These are phyloP conservation scores for Drosophila anomalata DNA, from an alignment of 2,888 invertebrate genomes.

Conservation along the genomic window DNA sequence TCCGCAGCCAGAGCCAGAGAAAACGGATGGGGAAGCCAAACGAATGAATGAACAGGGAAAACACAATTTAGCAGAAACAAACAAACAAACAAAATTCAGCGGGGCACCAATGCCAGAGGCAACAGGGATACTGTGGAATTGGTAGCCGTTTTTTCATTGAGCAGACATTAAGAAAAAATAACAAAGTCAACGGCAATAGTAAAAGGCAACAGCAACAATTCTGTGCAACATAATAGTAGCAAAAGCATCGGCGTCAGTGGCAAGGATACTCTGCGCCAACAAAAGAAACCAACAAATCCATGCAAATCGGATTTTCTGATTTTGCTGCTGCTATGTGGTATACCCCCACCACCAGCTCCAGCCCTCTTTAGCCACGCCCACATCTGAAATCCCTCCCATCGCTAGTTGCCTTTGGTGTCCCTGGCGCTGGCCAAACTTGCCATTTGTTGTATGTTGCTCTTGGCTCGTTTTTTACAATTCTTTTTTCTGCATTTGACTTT, in stretches of 20 bases:
- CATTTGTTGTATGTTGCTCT: conserved; percentile 40
- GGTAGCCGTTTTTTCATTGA: conserved; percentile 70
- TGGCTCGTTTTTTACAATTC: conserved; percentile 33
- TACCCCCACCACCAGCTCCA: conserved; percentile 30
- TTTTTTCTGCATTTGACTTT: conserved; percentile 69
- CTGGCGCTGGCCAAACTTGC: conserved; percentile 37
- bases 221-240: conserved; percentile 46
- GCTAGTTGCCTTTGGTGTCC: conserved; percentile 26
- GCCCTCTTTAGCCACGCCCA: conserved; percentile 1
- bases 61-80: conserved; percentile 79
- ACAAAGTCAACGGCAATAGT: conserved; percentile 64
- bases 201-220: conserved; percentile 50
- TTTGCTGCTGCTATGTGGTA: conserved; percentile 60
- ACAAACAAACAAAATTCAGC: conserved; percentile 59
- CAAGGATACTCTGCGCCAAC: conserved; percentile 73
- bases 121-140: conserved; percentile 43
- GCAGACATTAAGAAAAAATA: conserved; percentile 79
- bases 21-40: conserved; percentile 38
- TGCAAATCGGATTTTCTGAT: conserved; percentile 83
- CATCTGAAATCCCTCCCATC: not conserved
- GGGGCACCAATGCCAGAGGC: conserved; percentile 36
- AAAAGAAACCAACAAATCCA: conserved; percentile 81
- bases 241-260: conserved; percentile 50
- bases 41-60: conserved; percentile 81
- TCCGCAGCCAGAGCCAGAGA: conserved; percentile 47